These are phyloP conservation scores for Lepilemur septentrionalis DNA, from an alignment of 2,797 vertebrate genomes.

Conservation along the genomic window DNA sequence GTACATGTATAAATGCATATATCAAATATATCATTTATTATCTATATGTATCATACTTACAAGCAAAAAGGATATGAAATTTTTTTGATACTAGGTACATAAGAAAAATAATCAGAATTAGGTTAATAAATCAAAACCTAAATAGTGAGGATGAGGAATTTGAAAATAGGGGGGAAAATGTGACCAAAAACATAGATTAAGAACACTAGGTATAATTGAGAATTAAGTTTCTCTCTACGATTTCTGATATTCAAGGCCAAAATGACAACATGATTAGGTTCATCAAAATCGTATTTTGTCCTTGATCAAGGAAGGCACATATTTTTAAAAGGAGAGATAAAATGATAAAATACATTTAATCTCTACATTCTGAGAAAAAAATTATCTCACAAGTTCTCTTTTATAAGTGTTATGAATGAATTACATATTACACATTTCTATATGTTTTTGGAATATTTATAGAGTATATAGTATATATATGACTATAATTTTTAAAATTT, in stretches of 20 bases:
- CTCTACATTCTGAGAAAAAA: background rate
- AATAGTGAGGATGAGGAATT: background rate
- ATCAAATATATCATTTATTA: background rate
- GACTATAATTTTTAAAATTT: background rate
- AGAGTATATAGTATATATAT: background rate
- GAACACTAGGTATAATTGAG: background rate
- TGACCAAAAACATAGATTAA: background rate
- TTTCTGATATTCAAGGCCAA: background rate
- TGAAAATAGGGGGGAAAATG: background rate
- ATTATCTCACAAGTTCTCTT: background rate
- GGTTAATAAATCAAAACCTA: background rate
- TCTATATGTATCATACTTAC: background rate
- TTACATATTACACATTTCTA: background rate
- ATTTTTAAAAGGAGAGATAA: background rate
- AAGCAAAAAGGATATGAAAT: background rate
- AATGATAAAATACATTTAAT: background rate
- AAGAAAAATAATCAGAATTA: background rate
- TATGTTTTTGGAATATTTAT: background rate
- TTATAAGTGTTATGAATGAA: background rate
- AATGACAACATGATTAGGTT: background rate
- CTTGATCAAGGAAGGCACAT: background rate
- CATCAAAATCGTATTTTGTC: background rate
- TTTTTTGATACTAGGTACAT: background rate
- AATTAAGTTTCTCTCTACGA: background rate
- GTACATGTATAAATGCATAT: background rate